Percentiles rank a stretch among this genome's conserved stretches.
These are phyloP conservation scores for Monodelphis domestica DNA, from an alignment of 2,797 vertebrate genomes.

Conservation along the genomic window DNA sequence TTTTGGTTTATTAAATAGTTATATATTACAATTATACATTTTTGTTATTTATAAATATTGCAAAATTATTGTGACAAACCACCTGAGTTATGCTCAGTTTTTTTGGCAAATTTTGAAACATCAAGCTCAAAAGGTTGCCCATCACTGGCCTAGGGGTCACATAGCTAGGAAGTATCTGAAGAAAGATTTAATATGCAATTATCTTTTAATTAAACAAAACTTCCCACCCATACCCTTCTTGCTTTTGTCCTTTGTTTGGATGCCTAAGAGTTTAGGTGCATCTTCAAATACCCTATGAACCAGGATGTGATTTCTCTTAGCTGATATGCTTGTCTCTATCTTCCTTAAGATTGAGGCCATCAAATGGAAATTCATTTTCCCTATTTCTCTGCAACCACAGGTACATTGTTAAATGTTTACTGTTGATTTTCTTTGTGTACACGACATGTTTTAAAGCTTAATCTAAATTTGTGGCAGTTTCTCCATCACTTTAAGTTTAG, in stretches of 20 bases:
- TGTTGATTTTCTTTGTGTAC: neutral
- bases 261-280: neutral
- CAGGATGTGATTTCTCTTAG: neutral
- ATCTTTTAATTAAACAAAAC: neutral
- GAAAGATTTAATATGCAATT: neutral
- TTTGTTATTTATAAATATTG: too few species aligned
- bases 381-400: neutral
- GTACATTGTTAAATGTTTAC: neutral
- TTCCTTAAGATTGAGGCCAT: neutral
- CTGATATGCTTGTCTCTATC: neutral
- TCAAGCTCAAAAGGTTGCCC: too few species aligned
- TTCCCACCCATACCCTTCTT: neutral
- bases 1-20: too few species aligned
- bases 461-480: neutral
- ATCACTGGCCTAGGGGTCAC: too few species aligned
- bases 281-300: neutral
- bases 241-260: neutral
- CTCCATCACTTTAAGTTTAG: neutral
- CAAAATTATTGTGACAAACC: too few species aligned
- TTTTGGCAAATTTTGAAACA: too few species aligned
- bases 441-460: neutral
- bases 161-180: too few species aligned
- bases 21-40: too few species aligned
- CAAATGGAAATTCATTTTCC: neutral
- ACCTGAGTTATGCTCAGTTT: too few species aligned